Evolutionary conservation across 2,888 invertebrate genomes (phyloP), one percentile per base, ranked within the genome.

Genomic region (Leuctra nigra): DNA sequence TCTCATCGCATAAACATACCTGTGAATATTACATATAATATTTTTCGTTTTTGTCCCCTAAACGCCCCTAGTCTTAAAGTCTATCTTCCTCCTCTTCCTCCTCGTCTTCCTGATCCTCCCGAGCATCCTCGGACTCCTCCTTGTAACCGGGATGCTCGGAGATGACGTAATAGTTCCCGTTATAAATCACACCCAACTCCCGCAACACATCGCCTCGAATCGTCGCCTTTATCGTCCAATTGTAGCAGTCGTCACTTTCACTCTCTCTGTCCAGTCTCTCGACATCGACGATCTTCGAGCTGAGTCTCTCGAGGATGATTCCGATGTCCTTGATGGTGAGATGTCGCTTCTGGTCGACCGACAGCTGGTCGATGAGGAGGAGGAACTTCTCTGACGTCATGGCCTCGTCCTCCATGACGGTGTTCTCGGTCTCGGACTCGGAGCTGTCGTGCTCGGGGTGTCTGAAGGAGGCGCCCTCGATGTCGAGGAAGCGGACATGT

Each of bases 151-250:
- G 93, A 74, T 94, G 93, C 74, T 94, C 93, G 69, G 91, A 91
- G 72, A 94, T 92, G 65, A 91, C 91, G 76, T 94, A 94, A 75
- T 92, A 94, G 76, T 92, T 93, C 62, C 92, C 92, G 75, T 93
- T 92, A 77, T 94, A 94, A 70, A 94, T 91, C 66, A 94, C 91
- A 62, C 94, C 94, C 62, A 94, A 79, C 74, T 94, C 93, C 58
- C 92, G 81, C 67, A 94, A 76, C 66, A 91, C 89, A 74, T 93
- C 92, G 54, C 94, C 94, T 61, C 91, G 80, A 70, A 94, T 93
- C 66, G 92, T 90, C 67, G 94, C 94, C 75, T 92, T 93, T 77
- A 94, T 94, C 73, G 93, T 93, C 94, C 94, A 94, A 75, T 93
- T 92, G 79, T 91, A 91, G 72, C 91, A 91, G 74, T 93, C 92